Base-by-base conservation (phyloP, 2,888 invertebrate species). In the Empis stercorea region DNA sequence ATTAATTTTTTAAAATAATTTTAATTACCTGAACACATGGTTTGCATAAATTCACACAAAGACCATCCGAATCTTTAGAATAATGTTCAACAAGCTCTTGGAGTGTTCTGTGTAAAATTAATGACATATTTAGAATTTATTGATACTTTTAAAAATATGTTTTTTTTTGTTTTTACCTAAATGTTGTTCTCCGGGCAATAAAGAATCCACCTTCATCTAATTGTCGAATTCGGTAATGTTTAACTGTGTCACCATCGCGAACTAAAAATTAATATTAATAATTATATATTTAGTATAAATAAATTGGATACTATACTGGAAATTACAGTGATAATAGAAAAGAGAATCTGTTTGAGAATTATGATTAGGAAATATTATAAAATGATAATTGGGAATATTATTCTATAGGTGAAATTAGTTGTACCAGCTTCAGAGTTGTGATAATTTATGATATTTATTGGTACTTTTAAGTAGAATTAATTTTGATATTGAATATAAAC, bases 121-220 rank as follows among this genome's bases (percentile, higher is more conserved):
- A 45, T 15, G 4, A 27, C 14, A 38, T 10, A 15, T 37, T 37
- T 15, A n/a, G 10, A 7, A n/a, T 4, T 34, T 13, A n/a, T 34
- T 7, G 7, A 34, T 13, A 34, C 7, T 5, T 13, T 13, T 4
- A n/a, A 34, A 34, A 34, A n/a, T 34, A 13, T 13, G 5, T 34
- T n/a, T 43, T 10, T 23, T 30, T 47, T 11, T 34, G 36, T 10
- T 39, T 17, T 55, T 46, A 68, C 69, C 69, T 68, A 77, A 99
- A 99, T 54, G 96, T 95, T 59, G 95, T 95, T 66, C 99, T 80
- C 59, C 97, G 78, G 48, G 99, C 97, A 62, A 99, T 99, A 78
- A 96, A 99, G 76, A 96, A 99, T 46, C 97, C 97, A 52, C 97
- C 91, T 70, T 99, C 96, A 71, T 99, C 99, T 64, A 99, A 74